Evolutionary conservation across 2,797 vertebrate genomes (phyloP), one percentile per base, ranked within the genome.

Genomic region (Sebastes glaucus): DNA sequence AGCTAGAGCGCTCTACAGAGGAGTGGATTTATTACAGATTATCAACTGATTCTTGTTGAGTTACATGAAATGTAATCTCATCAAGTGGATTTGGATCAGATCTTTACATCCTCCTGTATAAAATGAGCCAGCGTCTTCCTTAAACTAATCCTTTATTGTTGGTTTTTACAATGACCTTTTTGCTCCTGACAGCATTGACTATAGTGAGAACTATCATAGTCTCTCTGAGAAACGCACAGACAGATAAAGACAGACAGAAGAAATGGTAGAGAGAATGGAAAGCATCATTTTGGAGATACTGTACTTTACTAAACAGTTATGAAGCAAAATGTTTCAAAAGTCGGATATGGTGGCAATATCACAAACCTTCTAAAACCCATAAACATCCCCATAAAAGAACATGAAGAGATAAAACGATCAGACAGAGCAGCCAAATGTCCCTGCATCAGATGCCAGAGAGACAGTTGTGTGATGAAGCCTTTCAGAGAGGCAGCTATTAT

Each of bases 1-100:
- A 77, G 42, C 60, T 38, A 2, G 56, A 56, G 55, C 9, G 11
- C 18, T 74, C 28, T 46, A n/a, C 18, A 46, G 22, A 60, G 32
- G 66, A 78, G 78, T 82, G 32, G 66, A 78, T 81, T 82, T 77
- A 73, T 76, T 66, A 62, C 33, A 79, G 57, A 82, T 88, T 76
- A 74, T 69, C 55, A 73, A 23, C 59, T 76, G 28, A 80, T 61
- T 75, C 11, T 22, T 65, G 60, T 78, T 88, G 81, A 79, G 78
- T 84, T 81, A 68, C 13, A 64, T 70, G 8, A 62, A 80, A 42
- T 46, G 25, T 68, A 69, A 80, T 85, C 74, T 74, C 38, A 80
- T 79, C 70, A 86, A 75, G 62, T 77, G 55, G 71, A 59, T 87
- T 87, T 81, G 61, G 33, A 27, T 69, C 33, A 42, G 63, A 75